These are phyloP conservation scores for Paramormyrops kingsleyae DNA, from an alignment of 2,113 vertebrate species.

Conservation along the genomic window DNA sequence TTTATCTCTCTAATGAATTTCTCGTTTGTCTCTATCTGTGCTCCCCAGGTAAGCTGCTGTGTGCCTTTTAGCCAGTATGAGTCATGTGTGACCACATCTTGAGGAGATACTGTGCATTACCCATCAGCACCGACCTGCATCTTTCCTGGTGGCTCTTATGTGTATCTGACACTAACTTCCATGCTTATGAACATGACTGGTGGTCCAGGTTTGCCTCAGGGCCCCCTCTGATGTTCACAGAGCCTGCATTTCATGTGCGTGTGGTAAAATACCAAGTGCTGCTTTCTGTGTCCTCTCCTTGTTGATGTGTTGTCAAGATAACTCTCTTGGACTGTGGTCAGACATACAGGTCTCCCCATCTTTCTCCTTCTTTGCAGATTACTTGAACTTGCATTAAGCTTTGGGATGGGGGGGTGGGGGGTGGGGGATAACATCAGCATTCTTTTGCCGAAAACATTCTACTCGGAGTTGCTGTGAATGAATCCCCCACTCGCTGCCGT, in stretches of 20 bases:
- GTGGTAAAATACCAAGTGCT: neutral
- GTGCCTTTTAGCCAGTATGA: constrained; percentile 5
- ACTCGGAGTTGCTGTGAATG: neutral
- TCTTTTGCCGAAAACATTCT: neutral
- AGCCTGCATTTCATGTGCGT: neutral
- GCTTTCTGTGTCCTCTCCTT: neutral
- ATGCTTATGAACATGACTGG: neutral
- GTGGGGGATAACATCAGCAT: neutral
- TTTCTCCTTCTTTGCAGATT: neutral
- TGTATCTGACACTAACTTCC: neutral
- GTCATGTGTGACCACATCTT: neutral
- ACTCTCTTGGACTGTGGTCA: neutral
- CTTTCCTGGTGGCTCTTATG: neutral
- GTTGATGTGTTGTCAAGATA: neutral
- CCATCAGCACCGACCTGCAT: neutral
- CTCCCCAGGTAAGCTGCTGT: neutral
- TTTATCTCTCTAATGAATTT: constrained; percentile 8
- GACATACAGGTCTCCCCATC: neutral
- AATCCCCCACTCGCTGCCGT: neutral
- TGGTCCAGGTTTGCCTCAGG: neutral
- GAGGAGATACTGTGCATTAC: neutral
- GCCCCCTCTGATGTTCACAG: neutral
- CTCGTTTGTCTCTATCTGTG: neutral
- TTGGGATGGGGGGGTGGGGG: neutral
- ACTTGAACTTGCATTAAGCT: neutral